Conservation (phyloP, 2,113 vertebrate species). For the Datnioides undecimradiatus region DNA sequence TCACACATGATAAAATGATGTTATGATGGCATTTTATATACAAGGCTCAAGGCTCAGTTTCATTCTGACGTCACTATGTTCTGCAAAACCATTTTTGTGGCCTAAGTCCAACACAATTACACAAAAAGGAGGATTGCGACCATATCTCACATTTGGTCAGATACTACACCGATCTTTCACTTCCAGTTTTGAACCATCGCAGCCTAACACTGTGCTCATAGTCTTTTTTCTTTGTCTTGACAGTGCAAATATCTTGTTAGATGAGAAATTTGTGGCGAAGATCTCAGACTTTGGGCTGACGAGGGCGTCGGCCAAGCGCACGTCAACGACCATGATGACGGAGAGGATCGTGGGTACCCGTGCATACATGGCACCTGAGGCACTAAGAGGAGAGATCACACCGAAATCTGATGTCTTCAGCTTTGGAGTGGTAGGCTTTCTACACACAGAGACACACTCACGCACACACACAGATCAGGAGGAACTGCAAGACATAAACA, state of each 20-base stretch:
- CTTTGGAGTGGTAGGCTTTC: slow-evolving; percentile 91
- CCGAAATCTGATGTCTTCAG: slow-evolving; percentile 96
- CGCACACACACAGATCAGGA: not conserved
- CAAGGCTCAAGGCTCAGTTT: too few species aligned
- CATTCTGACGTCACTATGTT: too few species aligned
- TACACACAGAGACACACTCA: not conserved
- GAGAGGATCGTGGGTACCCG: slow-evolving; percentile 94
- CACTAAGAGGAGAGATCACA: slow-evolving; percentile 93
- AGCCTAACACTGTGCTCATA: not conserved
- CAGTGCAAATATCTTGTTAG: slow-evolving; percentile 95
- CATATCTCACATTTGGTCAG: too few species aligned
- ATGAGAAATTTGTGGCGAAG: slow-evolving; percentile 88
- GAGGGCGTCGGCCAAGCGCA: slow-evolving; percentile 87
- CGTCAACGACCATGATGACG: slow-evolving; percentile 90
- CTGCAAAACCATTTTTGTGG: too few species aligned
- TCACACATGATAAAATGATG: too few species aligned
- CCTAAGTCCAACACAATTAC: too few species aligned
- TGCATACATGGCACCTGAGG: slow-evolving; percentile 97
- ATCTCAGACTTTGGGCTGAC: slow-evolving; percentile 97
- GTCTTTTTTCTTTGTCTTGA: not conserved
- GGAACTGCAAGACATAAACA: slow-evolving; percentile 27
- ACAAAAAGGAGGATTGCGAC: too few species aligned
- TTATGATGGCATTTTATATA: too few species aligned
- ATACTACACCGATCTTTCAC: too few species aligned
- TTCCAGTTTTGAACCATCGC: too few species aligned